Evolutionary conservation across 2,797 vertebrate genomes (phyloP), one percentile per base, ranked within the genome.

Genomic region (Enteromius thamalakanensis): DNA sequence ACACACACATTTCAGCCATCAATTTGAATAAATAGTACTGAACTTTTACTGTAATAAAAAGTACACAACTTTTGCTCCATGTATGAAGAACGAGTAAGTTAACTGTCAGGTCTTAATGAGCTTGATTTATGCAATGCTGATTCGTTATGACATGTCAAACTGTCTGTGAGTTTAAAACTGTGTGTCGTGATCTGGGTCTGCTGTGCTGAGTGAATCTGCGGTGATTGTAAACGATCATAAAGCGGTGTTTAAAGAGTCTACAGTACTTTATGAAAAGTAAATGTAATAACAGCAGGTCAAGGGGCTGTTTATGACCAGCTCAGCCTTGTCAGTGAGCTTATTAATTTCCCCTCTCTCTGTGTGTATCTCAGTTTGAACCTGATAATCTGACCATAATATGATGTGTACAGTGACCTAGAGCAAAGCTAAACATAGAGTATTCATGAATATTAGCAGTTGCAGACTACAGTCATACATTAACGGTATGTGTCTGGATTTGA

Each of bases 221-320:
- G 17, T 67, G 58, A 77, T 67, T 79, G 60, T 79, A 47, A 77
- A 76, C 11, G 15, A 60, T 77, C 58, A 64, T 77, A 67, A 79
- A 67, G 45, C 9, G 1, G 23, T 32, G 40, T 64, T 21, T 34
- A 75, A 55, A 75, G 29, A 53, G 51, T 42, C 17, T 26, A 7
- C 64, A 17, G 49, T 75, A 84, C 74, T 93, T 92, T 90, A 90
- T 91, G 83, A 88, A 89, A 89, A 89, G 86, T 87, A 76, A 90
- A 92, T 89, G 83, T 91, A 92, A 94, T 92, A 92, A 70, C 86
- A 89, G 58, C 83, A 91, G 86, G 91, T 90, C 81, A 87, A 91
- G 83, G 83, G 11, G 68, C 76, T 58, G n/a, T 90, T 92, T 92
- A 91, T 89, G 82, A 86, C 79, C 84, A 76, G 72, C 69, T 75